Percentiles rank a stretch among this genome's conserved stretches.
Evolutionary conservation across 2,888 invertebrate genomes (phyloP).

Genomic region (Drosophila percnosoma): DNA sequence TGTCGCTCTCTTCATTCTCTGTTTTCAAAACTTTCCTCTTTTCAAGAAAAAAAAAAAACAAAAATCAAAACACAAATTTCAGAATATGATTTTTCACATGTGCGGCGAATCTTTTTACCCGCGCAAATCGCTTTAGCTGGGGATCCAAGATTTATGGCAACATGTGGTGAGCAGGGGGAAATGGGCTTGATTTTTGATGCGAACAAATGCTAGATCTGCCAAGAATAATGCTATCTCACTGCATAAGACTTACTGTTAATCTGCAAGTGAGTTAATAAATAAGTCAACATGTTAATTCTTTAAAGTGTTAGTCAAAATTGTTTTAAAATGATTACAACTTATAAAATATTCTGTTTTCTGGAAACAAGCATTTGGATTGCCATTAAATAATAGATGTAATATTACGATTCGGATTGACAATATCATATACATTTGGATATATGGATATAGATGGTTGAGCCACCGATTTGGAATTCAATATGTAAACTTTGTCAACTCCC

Average conservation of each 20-base stretch:
- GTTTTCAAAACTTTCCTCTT: slow-evolving; percentile 39
- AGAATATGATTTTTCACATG: slow-evolving; percentile 36
- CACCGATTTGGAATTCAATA: background rate
- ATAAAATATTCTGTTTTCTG: background rate
- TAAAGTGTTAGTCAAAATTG: background rate
- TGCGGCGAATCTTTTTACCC: slow-evolving; percentile 51
- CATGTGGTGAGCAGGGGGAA: slow-evolving; percentile 37
- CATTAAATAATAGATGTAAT: background rate
- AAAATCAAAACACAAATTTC: slow-evolving; percentile 24
- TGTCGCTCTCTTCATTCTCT: slow-evolving; percentile 25
- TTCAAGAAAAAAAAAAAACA: background rate
- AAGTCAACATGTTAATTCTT: background rate
- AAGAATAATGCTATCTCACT: slow-evolving; percentile 4
- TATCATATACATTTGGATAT: background rate
- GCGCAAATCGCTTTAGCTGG: slow-evolving; percentile 48
- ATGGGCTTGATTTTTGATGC: background rate
- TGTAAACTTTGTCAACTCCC: background rate
- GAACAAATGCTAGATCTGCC: background rate
- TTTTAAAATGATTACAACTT: background rate
- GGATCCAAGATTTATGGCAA: slow-evolving; percentile 47
- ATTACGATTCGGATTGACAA: background rate
- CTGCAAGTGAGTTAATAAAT: background rate
- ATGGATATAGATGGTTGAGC: background rate
- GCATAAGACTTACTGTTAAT: background rate
- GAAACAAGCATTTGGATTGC: background rate